phyloP scores from a whole-genome alignment of 2,113 vertebrate species.

The Zosterops borbonicus region DNA sequence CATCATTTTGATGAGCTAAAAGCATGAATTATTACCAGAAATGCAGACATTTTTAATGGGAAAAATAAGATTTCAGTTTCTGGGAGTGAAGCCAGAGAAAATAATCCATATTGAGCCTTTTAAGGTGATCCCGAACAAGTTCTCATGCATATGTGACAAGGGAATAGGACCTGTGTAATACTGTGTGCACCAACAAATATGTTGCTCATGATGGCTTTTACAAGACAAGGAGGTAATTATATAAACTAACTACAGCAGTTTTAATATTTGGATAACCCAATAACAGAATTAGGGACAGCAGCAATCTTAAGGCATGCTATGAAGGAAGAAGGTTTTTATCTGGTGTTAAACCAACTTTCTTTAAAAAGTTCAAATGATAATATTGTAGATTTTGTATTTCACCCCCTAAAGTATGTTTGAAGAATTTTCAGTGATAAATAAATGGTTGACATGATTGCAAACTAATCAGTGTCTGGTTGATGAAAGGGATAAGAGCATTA shows the following conservation, averaged over 20 bases:
- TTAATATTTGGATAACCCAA: neutral
- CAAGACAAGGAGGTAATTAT: neutral
- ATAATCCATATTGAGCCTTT: neutral
- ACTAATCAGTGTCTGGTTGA: neutral
- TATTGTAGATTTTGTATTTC: neutral
- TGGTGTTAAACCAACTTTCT: neutral
- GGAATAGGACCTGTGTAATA: neutral
- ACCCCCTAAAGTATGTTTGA: neutral
- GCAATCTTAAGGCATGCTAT: neutral
- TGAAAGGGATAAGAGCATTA: neutral
- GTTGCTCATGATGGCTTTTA: neutral
- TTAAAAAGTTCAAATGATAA: neutral
- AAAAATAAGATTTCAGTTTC: neutral
- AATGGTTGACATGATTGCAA: neutral
- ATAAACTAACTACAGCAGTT: neutral
- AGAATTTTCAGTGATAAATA: neutral
- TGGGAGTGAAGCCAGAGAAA: neutral
- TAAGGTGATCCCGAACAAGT: neutral
- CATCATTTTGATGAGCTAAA: neutral
- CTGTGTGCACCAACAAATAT: neutral
- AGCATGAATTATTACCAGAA: neutral
- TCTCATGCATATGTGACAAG: neutral
- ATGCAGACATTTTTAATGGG: neutral
- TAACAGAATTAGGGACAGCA: neutral
- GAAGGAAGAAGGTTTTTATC: neutral